A percentile compares a stretch with the other conserved stretches of the same genome.
Conservation (phyloP, 2,797 vertebrate species). For the Valencia hispanica region DNA sequence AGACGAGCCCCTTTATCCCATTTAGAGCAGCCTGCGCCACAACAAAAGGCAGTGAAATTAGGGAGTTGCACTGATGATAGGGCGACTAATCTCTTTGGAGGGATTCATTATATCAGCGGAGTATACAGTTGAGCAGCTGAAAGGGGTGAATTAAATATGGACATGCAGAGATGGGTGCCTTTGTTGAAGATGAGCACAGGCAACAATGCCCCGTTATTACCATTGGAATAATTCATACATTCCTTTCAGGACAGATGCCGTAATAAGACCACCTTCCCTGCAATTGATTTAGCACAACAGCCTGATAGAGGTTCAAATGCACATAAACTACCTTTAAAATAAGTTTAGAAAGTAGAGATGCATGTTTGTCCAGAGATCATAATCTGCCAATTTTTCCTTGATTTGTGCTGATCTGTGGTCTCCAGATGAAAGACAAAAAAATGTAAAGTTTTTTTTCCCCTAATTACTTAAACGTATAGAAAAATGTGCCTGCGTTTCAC, state of each 20-base stretch:
- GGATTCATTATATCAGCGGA: constrained; percentile 73
- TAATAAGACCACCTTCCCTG: constrained; percentile 30
- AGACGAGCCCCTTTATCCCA: constrained; percentile 73
- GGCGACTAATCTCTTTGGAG: constrained; percentile 82
- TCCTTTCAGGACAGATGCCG: constrained; percentile 65
- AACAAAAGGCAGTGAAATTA: constrained; percentile 81
- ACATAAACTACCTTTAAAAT: constrained; percentile 40
- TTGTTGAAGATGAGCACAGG: constrained; percentile 69
- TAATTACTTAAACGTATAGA: not conserved
- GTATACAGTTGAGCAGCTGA: constrained; percentile 76
- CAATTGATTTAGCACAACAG: constrained; percentile 32
- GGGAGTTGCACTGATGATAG: constrained; percentile 77
- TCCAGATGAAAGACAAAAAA: not conserved
- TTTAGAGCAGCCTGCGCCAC: constrained; percentile 73
- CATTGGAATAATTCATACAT: constrained; percentile 75
- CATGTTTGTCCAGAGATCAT: constrained; percentile 17
- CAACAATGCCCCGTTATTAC: constrained; percentile 67
- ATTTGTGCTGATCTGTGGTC: not conserved
- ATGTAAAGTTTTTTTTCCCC: not conserved
- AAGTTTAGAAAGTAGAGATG: not conserved
- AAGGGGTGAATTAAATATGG: constrained; percentile 74
- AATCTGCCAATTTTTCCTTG: constrained; percentile 15
- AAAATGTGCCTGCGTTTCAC: not conserved
- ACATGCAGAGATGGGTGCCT: constrained; percentile 69
- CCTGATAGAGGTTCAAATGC: constrained; percentile 42